Evolutionary conservation across 1,140 invertebrate species (phyloP), one percentile per base, ranked within the genome.

Genomic region (Varroa destructor): DNA sequence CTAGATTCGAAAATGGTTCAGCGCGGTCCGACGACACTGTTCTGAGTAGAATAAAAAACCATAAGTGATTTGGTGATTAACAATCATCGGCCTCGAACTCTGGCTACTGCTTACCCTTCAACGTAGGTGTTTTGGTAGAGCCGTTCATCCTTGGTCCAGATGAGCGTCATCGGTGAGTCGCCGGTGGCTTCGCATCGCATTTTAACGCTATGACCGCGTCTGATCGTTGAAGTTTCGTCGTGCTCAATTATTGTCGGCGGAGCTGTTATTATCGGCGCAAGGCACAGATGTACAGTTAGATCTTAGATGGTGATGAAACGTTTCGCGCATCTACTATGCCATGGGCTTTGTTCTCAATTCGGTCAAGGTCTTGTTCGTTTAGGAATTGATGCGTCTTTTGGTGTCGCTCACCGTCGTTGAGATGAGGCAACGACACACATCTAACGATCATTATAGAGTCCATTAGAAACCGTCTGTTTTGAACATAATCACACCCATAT

Each of bases 131-230:
- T 67, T 8, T 67, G 40, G 37, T 67, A 67, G 37, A 67, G 61
- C 12, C 61, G 61, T 40, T 67, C 61, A 46, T 67, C 61, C 36
- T 67, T 67, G 14, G 40, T 67, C 61, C 61, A 67, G 61, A 67
- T 67, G 40, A 67, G 46, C 10, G 61, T 67, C 61, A 67, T 67
- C 36, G 61, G 61, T 14, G 61, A 67, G 40, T 67, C 61, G 37
- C 61, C 61, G 14, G 61, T 67, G 3, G 61, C 61, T 8, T 67
- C 61, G 61, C 61, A 67, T n/a, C 61, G 12, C 61, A 67, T 67
- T 2, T 46, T 40, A n/a, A 67, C 61, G 37, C 61, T 67, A 8
- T 67, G 61, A 36, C 61, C 61, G 5, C 46, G 40, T 12, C 61
- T 12, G 40, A 67, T 67, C 2, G 37, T 67, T 8, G 61, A n/a